phyloP scores from a whole-genome alignment of 2,113 vertebrate genomes.

The Calyptommatus sinebrachiatus region DNA sequence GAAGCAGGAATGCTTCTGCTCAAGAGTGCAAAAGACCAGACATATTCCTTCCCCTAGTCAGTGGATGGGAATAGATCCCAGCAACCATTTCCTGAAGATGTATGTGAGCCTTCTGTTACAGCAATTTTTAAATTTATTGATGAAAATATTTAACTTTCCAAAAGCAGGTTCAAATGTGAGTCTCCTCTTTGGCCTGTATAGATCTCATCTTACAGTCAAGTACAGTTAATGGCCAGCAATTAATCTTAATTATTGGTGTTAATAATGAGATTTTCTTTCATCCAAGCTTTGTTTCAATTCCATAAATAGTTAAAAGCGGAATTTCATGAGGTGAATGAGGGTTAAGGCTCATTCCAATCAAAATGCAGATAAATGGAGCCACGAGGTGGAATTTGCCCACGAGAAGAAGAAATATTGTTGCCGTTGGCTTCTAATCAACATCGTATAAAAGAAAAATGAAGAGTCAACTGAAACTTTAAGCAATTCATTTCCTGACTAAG shows the following conservation, averaged over 20 bases:
- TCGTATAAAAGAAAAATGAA: not conserved
- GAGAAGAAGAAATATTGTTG: not conserved
- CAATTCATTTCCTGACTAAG: not conserved
- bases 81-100: no score
- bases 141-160: not conserved
- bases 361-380: not conserved
- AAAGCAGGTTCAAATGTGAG: not conserved
- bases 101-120: no score
- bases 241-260: not conserved
- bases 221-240: not conserved
- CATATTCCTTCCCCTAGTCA: no score
- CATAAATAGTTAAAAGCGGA: not conserved
- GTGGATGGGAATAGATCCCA: no score
- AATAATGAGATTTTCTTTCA: no score
- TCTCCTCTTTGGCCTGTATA: not conserved
- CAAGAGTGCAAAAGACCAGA: no score
- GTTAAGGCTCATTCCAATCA: not conserved
- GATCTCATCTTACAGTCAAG: no score
- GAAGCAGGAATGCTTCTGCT: no score
- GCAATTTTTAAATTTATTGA: not conserved
- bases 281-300: not conserved
- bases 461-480: not conserved
- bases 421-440: no score
- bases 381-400: not conserved
- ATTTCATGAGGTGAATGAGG: not conserved